Percentiles rank a stretch among this genome's conserved stretches.
Conservation (phyloP, 1,140 invertebrate genomes). For the Caenorhabditis inopinata region DNA sequence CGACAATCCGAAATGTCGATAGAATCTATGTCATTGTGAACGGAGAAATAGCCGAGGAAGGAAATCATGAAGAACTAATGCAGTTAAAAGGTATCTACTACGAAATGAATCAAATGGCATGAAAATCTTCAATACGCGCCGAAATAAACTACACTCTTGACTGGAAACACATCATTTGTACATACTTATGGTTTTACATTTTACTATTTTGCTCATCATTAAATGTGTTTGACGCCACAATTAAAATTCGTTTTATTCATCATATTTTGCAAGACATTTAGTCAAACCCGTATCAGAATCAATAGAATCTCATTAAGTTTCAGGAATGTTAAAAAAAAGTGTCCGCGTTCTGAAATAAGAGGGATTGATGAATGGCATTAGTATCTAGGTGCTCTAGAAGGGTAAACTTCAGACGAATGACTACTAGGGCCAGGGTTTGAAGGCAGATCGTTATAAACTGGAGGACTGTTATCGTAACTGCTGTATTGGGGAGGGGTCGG, state of each 20-base stretch:
- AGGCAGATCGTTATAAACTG: neutral
- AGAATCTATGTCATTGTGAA: conserved; percentile 66
- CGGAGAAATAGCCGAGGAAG: conserved; percentile 66
- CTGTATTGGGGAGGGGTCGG: neutral
- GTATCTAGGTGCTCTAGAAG: too few species aligned
- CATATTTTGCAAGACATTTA: conserved; percentile 8
- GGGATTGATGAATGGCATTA: too few species aligned
- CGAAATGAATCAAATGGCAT: conserved; percentile 56
- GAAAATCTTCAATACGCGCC: neutral
- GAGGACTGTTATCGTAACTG: neutral
- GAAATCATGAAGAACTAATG: conserved; percentile 67
- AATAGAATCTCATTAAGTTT: conserved; percentile 29
- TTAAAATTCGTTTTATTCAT: neutral
- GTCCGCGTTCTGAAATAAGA: too few species aligned
- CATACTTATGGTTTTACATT: neutral
- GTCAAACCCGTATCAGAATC: neutral
- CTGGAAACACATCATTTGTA: neutral
- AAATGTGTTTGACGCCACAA: too few species aligned
- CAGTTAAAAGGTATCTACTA: conserved; percentile 65
- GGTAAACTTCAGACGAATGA: neutral
- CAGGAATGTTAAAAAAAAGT: neutral
- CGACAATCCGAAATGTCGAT: conserved; percentile 68
- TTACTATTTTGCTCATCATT: too few species aligned
- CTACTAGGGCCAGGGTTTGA: neutral
- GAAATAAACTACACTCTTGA: neutral